These are phyloP conservation scores for Parazoanthus swiftii DNA, from an alignment of 92 coral and sea anemone species.

Conservation along the genomic window DNA sequence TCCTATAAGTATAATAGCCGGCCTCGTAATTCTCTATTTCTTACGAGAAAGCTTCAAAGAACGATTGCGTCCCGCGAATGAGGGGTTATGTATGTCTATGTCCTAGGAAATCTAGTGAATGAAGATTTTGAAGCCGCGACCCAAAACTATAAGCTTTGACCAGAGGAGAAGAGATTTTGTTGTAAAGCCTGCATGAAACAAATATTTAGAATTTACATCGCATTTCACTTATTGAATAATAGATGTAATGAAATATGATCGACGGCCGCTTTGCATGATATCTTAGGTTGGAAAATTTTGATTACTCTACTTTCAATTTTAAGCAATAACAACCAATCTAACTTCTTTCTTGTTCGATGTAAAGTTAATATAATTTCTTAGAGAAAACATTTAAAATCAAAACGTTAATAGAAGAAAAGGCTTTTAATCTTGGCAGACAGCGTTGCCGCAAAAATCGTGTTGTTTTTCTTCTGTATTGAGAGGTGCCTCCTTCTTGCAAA, in stretches of 20 bases:
- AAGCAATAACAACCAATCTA: constrained; percentile 8
- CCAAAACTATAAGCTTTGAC: background rate
- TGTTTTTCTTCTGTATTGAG: constrained; percentile 35
- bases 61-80: background rate
- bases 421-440: background rate
- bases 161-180: background rate
- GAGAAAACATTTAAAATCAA: background rate
- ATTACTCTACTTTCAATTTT: constrained; percentile 17
- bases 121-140: too few species aligned
- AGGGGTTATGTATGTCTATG: background rate
- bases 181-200: constrained; percentile 29
- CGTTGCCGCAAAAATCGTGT: constrained; percentile 24
- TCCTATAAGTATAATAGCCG: background rate
- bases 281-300: constrained; percentile 8
- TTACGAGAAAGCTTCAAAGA: background rate
- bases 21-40: background rate
- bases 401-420: background rate
- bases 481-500: constrained; percentile 12
- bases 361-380: background rate
- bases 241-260: constrained; percentile 40
- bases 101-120: background rate
- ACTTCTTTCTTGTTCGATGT: constrained; percentile 16
- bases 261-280: constrained; percentile 45
- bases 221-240: constrained; percentile 43
- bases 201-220: constrained; percentile 40